phyloP scores from a whole-genome alignment of 30 jellyfish, hydroid and myxozoan genomes.

The Aurelia aurita region DNA sequence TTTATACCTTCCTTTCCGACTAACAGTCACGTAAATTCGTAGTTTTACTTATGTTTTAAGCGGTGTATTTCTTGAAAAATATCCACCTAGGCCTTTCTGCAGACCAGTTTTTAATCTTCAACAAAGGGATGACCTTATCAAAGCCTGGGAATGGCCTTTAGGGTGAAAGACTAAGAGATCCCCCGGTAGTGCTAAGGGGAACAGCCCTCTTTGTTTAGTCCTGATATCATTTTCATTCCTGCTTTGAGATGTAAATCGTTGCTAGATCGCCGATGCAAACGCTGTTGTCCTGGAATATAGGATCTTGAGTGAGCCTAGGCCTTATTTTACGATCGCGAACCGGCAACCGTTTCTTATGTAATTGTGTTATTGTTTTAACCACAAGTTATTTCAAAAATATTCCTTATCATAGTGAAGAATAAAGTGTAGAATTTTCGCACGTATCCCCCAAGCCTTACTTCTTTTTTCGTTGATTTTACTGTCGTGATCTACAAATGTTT shows the following conservation, averaged over 20 bases:
- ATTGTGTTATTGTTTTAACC: neutral
- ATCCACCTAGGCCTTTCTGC: no score
- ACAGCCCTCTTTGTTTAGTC: no score
- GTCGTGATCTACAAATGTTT: neutral
- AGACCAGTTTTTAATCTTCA: neutral
- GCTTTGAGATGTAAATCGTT: neutral
- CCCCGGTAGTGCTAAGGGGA: no score
- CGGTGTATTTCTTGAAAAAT: no score
- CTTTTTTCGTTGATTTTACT: neutral
- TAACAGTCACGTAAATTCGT: no score
- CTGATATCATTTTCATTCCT: neutral
- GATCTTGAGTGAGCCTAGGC: no score
- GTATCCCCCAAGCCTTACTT: neutral
- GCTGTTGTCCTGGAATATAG: neutral
- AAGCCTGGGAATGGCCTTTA: neutral
- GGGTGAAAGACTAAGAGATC: no score
- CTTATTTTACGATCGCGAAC: no score
- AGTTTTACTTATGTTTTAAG: no score
- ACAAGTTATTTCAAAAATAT: neutral
- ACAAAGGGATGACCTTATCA: constrained; percentile 2
- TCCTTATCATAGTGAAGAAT: neutral
- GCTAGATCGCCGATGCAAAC: neutral
- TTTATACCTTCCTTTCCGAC: no score
- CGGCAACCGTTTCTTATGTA: no score
- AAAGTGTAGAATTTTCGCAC: neutral